Evolutionary conservation across 2,113 vertebrate species (phyloP), one percentile per base, ranked within the genome.

Genomic region (Mellivora capensis): DNA sequence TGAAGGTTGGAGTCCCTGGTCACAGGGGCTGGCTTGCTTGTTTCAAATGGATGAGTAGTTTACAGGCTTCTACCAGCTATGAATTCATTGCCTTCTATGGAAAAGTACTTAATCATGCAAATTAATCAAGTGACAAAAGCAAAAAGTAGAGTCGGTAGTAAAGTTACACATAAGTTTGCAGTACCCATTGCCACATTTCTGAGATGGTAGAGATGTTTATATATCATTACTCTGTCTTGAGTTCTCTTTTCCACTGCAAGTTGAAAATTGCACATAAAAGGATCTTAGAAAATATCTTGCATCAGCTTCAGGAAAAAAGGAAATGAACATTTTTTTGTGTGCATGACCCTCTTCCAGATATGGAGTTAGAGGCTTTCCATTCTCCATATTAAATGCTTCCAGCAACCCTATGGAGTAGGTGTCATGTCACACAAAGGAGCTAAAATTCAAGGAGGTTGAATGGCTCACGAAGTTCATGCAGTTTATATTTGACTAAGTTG

Each of bases 51-150:
- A 25, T 91, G 83, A 71, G 31, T 54, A 1, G 17, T 93, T 97
- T 92, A 87, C 90, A 72, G 92, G 97, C 97, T 94, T 94, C 97
- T 62, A 20, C 44, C 34, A 47, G 79, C 69, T 31, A 12, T 15
- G 14, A 17, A 27, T 79, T 61, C 47, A 47, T 4, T 47, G 79
- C 49, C 64, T 61, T 6, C 31, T 12, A 6, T 21, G 37, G 47
- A 74, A 49, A 74, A 85, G 1, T 31, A 74, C 2, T 69, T 76
- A 11, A 14, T 5, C 10, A 0, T 29, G 29, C 42, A 64, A 87
- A 34, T 42, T 31, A 47, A 37, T 27, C 44, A 29, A 37, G 44
- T 2, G 17, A 62, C 44, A 14, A 20, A 20, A 34, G 8, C 4
- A 25, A 72, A 62, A 10, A 5, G 0, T 18, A 1, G 90, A 88